Evolutionary conservation across 2,797 vertebrate genomes (phyloP).

Genomic region (Clarias pachynema): DNA sequence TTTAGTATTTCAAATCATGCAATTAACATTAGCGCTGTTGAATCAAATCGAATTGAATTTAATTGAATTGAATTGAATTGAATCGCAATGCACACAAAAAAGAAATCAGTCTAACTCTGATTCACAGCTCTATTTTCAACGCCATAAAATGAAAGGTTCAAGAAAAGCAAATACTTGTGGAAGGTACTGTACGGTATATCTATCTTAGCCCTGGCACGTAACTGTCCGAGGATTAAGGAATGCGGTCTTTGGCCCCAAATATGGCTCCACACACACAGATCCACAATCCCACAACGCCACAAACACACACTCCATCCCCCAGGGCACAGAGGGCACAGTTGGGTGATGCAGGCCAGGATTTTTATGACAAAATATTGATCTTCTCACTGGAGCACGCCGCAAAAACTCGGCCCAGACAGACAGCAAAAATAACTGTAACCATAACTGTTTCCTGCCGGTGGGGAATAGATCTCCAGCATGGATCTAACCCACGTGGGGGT

Average conservation of each 20-base stretch:
- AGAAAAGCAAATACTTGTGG: neutral
- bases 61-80: too few relatives aligned
- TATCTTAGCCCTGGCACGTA: neutral
- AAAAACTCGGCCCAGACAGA: constrained; percentile 96
- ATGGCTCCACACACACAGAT: constrained; percentile 21
- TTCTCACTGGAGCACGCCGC: constrained; percentile 80
- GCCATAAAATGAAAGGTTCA: neutral
- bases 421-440: constrained; percentile 99
- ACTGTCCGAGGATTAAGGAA: neutral
- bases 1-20: too few relatives aligned
- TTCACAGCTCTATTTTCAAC: neutral
- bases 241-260: constrained; percentile 4
- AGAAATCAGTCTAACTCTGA: too few relatives aligned
- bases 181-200: neutral
- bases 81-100: too few relatives aligned
- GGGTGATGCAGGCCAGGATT: constrained; percentile 85
- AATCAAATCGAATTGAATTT: too few relatives aligned
- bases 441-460: constrained; percentile 87
- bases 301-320: constrained; percentile 61
- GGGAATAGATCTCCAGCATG: constrained; percentile 93
- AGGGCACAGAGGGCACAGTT: constrained; percentile 82
- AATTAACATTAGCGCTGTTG: too few relatives aligned
- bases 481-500: constrained; percentile 73
- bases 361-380: constrained; percentile 96
- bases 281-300: constrained; percentile 21